Base-by-base conservation (phyloP, 2,113 vertebrate species). In the Mandrillus leucophaeus region DNA sequence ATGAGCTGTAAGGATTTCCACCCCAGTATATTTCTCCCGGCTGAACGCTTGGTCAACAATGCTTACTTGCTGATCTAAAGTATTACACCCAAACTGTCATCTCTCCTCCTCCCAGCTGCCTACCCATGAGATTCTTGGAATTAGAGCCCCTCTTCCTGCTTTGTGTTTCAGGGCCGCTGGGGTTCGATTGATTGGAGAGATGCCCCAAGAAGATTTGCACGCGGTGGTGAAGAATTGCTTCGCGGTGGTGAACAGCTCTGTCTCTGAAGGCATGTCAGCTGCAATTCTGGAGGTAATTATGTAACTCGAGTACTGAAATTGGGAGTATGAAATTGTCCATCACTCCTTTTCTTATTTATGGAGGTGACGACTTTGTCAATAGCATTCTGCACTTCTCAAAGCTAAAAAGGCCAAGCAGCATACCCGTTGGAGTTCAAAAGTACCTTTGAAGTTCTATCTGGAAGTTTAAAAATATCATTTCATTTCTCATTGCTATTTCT, bases 181-280 rank as follows among this genome's bases (percentile, higher is more conserved):
- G 79, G 99, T 99, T 48, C 99, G 99, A 52, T 93, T 99, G 95
- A 93, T 99, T 3, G 97, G 93, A 3, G 99, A 99, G 98, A 98
- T 99, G 96, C 98, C 99, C 3, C 99, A 99, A 86, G 98, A 95
- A 61, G 99, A 99, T 97, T 99, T 99, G 3, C 99, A 99, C 0
- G 99, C 99, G 0, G 99, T 98, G 22, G 92, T 99, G 97, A 98
- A 97, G 97, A 98, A 96, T 73, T 99, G 99, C 95, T 99, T 98
- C 40, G 99, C 99, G 0, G 90, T 99, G 96, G 99, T 99, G 82
- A 99, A 99, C 98, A 99, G 99, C 98, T 99, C 99, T 0, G 7
- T 98, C 93, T 99, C 99, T 0, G 99, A 99, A 96, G 99, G 99
- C 75, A 99, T 99, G 99, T 99, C 99, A 1, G 99, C 99, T 1